Conservation (phyloP, 2,797 vertebrate species). For the Fringilla coelebs region DNA sequence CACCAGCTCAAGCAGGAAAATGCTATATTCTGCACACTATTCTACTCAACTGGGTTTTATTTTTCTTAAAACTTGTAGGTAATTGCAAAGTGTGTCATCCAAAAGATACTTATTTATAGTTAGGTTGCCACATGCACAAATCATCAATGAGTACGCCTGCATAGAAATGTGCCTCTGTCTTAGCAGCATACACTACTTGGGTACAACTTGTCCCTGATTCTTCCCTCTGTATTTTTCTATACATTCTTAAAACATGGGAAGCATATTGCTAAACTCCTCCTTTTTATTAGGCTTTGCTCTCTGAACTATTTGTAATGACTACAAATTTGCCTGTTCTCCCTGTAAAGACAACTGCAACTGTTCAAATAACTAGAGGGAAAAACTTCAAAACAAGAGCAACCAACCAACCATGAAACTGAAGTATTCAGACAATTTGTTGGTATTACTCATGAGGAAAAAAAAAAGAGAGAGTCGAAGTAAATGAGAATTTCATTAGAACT, state of each 20-base stretch:
- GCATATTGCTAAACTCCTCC: not conserved
- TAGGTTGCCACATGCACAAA: not conserved
- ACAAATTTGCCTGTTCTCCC: not conserved
- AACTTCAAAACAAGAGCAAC: not conserved
- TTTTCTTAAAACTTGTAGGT: not conserved
- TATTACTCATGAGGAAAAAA: not conserved
- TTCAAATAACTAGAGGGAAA: not conserved
- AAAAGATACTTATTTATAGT: not conserved
- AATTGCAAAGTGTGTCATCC: not conserved
- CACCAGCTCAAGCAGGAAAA: not conserved
- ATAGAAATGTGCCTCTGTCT: not conserved
- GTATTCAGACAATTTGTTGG: not conserved
- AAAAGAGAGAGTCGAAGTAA: not conserved
- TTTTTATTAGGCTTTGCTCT: not conserved
- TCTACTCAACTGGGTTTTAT: not conserved
- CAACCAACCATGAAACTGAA: not conserved
- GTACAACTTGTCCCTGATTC: not conserved
- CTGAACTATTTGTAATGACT: not conserved
- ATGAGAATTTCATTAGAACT: not conserved
- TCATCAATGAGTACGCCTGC: not conserved
- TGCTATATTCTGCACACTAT: not conserved
- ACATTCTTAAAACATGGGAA: not conserved
- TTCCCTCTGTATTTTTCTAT: not conserved
- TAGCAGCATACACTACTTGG: not conserved
- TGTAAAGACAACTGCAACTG: not conserved